Conservation (phyloP, 2,113 vertebrate species). For the Psophia crepitans region DNA sequence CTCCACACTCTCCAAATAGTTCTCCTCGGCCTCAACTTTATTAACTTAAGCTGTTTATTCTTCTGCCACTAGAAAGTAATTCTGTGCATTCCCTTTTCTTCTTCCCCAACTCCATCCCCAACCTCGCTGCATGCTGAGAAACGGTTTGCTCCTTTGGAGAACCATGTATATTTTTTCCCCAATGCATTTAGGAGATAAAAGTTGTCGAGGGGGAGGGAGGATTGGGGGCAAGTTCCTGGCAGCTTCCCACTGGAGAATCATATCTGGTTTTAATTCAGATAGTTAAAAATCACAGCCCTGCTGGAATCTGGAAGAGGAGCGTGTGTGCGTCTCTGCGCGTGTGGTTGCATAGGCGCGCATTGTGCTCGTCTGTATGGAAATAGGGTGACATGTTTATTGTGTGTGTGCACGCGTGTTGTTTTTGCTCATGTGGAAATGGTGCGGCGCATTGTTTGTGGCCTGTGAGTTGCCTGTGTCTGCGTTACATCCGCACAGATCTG, state of each 20-base stretch:
- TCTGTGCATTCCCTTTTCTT: constrained; percentile 1
- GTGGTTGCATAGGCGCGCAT: background rate
- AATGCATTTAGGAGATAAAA: background rate
- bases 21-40: constrained; percentile 10
- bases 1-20: constrained; percentile 27
- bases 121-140: background rate
- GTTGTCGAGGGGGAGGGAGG: too few species aligned
- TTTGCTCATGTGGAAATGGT: background rate
- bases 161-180: background rate
- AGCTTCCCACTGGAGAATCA: background rate
- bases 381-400: constrained; percentile 30
- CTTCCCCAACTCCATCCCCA: background rate
- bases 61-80: constrained; percentile 29
- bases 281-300: constrained; percentile 12
- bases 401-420: background rate
- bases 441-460: background rate
- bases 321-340: background rate
- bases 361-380: background rate
- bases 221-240: background rate
- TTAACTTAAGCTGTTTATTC: constrained; percentile 53
- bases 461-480: background rate
- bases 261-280: constrained; percentile 68
- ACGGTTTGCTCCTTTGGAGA: constrained; percentile 4
- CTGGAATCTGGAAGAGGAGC: constrained; percentile 41
- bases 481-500: background rate